These are phyloP conservation scores for Anarrhichthys ocellatus DNA, from an alignment of 2,113 vertebrate genomes.

Conservation along the genomic window DNA sequence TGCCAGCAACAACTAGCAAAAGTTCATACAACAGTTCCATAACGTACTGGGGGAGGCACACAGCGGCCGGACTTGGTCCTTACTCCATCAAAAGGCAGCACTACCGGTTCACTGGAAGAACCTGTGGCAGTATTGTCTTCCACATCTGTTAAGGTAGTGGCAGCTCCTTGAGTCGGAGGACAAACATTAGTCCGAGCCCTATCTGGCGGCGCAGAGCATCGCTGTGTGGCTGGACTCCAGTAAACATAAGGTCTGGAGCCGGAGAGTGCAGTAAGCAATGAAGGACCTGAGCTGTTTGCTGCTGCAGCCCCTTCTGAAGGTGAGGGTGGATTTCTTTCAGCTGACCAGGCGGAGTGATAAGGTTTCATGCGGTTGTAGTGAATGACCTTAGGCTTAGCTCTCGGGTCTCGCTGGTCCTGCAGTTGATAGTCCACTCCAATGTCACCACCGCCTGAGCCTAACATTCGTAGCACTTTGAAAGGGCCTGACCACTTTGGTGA, in stretches of 20 bases:
- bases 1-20: not conserved
- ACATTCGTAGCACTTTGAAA: not conserved
- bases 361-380: not conserved
- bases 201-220: no score
- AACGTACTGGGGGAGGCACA: not conserved
- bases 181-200: no score
- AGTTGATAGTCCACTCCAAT: not conserved
- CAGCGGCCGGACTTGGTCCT: not conserved
- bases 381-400: no score
- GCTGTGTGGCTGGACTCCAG: no score
- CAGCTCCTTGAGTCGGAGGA: no score
- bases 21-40: not conserved
- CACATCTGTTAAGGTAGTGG: not conserved
- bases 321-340: not conserved
- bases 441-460: not conserved
- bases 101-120: not conserved
- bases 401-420: no score
- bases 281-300: no score
- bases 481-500: conserved; percentile 15
- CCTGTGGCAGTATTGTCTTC: not conserved
- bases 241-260: no score
- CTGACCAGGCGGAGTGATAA: no score
- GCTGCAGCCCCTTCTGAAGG: no score
- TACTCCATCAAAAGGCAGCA: not conserved
- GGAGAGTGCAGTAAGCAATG: no score